phyloP scores from a whole-genome alignment of 2,113 vertebrate genomes.

The Rana temporaria region DNA sequence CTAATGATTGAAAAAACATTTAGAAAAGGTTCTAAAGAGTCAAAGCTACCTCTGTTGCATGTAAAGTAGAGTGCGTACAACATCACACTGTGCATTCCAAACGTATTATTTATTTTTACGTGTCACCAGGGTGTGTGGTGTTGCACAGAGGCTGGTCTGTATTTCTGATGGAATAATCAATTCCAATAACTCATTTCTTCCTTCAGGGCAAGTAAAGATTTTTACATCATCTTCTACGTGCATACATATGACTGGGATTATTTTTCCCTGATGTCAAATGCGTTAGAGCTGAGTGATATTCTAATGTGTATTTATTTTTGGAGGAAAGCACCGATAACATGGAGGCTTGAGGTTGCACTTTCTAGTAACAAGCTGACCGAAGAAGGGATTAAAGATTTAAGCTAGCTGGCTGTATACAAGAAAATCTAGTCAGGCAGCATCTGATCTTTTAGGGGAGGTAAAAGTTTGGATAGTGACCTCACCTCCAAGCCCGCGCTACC shows the following conservation, averaged over 20 bases:
- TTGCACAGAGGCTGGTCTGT: neutral
- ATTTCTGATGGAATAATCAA: constrained; percentile 13
- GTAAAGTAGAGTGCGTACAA: constrained; percentile 8
- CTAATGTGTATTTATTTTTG: constrained; percentile 15
- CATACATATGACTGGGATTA: neutral
- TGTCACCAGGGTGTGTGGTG: neutral
- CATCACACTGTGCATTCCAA: neutral
- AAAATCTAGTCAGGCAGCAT: too few species aligned
- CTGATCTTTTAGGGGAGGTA: too few species aligned
- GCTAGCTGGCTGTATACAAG: too few species aligned
- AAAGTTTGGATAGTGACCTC: too few species aligned
- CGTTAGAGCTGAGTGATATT: constrained; percentile 9
- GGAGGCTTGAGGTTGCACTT: too few species aligned
- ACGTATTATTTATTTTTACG: constrained; percentile 8
- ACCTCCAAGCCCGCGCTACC: too few species aligned
- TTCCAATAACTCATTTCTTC: neutral
- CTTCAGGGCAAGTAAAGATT: neutral
- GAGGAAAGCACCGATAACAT: neutral
- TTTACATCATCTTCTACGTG: neutral
- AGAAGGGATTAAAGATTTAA: too few species aligned
- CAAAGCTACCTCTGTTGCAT: neutral
- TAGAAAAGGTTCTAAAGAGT: neutral
- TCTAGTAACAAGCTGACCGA: too few species aligned
- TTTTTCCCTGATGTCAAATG: neutral
- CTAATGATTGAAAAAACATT: neutral